Conservation (phyloP, 2,888 invertebrate genomes). For the Erannis defoliaria region DNA sequence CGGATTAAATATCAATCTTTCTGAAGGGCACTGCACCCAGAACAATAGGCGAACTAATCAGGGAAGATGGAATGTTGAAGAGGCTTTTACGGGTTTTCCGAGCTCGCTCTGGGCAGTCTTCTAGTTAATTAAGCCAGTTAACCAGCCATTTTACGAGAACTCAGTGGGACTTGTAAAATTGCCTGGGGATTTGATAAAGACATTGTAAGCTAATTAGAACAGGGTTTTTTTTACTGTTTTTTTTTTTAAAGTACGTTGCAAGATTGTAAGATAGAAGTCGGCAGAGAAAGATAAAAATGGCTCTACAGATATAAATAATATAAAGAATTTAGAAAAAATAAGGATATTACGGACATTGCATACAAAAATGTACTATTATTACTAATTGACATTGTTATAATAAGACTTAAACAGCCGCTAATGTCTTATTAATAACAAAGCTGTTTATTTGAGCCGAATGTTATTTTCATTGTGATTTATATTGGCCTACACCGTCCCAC, state of each 20-base stretch:
- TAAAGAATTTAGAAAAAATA: too few relatives aligned
- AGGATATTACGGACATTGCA: too few relatives aligned
- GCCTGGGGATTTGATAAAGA: conserved; percentile 5
- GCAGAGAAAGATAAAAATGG: too few relatives aligned
- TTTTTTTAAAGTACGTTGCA: background rate
- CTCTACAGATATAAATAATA: too few relatives aligned
- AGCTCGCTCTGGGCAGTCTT: background rate
- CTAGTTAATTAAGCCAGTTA: conserved; percentile 19
- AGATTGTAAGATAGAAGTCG: background rate
- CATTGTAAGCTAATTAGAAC: background rate
- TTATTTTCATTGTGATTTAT: too few relatives aligned
- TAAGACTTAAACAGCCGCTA: too few relatives aligned
- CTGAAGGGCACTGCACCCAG: background rate
- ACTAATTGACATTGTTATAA: too few relatives aligned
- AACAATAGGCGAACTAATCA: conserved; percentile 8
- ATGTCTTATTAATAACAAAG: too few relatives aligned
- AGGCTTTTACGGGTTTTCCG: conserved; percentile 13
- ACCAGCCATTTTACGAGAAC: conserved; percentile 9
- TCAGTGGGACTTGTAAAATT: background rate
- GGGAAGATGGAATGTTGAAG: conserved; percentile 15
- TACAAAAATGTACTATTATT: too few relatives aligned
- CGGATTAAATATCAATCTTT: background rate
- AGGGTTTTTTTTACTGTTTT: background rate
- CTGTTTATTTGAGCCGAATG: too few relatives aligned
- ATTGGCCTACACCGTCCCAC: too few relatives aligned